These are phyloP conservation scores for Pheosia gnoma DNA, from an alignment of 2,888 invertebrate species.

Conservation along the genomic window DNA sequence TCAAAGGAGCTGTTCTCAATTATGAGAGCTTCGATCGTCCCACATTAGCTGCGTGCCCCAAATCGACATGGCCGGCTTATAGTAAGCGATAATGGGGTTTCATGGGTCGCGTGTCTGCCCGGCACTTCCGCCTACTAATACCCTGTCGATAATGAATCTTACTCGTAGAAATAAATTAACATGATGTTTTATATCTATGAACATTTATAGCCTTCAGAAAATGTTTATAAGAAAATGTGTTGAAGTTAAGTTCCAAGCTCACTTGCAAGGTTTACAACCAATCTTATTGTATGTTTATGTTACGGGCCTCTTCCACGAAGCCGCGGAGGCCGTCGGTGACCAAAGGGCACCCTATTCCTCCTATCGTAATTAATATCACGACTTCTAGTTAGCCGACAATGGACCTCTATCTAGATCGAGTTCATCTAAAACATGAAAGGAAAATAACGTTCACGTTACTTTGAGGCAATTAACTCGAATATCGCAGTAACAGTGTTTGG, in stretches of 20 bases:
- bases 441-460: conserved; percentile 5
- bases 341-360: conserved; percentile 17
- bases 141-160: conserved; percentile 37
- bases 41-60: conserved; percentile 21
- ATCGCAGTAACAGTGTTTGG: conserved; percentile 17
- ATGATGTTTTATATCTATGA: conserved; percentile 15
- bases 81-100: conserved; percentile 30
- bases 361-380: conserved; percentile 32
- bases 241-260: background rate
- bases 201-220: background rate
- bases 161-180: conserved; percentile 24
- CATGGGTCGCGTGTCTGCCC: conserved; percentile 35
- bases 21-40: conserved; percentile 11
- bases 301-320: conserved; percentile 26
- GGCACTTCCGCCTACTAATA: conserved; percentile 47
- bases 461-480: conserved; percentile 17
- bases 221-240: background rate
- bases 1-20: background rate
- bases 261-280: background rate
- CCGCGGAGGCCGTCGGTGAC: conserved; percentile 4
- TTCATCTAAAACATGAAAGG: conserved; percentile 8
- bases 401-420: conserved; percentile 17
- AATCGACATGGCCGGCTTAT: conserved; percentile 23
- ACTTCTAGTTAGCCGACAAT: conserved; percentile 30
- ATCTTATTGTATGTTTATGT: conserved; percentile 10